phyloP scores from a whole-genome alignment of 2,113 vertebrate species.

The Sinocyclocheilus anshuiensis region DNA sequence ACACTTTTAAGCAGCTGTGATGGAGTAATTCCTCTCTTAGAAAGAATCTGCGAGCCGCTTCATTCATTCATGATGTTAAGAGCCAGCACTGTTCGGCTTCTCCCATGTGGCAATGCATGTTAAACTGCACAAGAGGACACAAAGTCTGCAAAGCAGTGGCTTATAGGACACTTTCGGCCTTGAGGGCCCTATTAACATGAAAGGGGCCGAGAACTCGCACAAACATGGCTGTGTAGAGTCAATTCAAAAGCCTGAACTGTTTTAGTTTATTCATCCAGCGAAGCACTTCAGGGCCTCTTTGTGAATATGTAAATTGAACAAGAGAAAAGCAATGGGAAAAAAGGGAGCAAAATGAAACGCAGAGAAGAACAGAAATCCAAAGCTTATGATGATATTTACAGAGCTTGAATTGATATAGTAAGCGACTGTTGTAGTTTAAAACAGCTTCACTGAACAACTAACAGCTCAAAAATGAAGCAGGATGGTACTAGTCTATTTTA shows the following conservation, averaged over 20 bases:
- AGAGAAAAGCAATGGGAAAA: not conserved
- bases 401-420: not conserved
- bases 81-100: slow-evolving; percentile 37
- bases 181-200: slow-evolving; percentile 34
- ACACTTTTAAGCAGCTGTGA: not conserved
- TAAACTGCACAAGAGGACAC: not conserved
- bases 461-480: not conserved
- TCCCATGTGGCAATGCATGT: slow-evolving; percentile 37
- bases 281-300: slow-evolving; percentile 20
- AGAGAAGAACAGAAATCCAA: not conserved
- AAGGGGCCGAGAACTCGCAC: slow-evolving; percentile 14
- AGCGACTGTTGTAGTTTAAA: not conserved
- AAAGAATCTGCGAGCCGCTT: slow-evolving; percentile 1
- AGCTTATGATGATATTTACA: slow-evolving; percentile 34
- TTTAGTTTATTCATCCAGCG: slow-evolving; percentile 18
- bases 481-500: not conserved
- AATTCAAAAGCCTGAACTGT: slow-evolving; percentile 31
- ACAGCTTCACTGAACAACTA: not conserved
- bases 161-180: slow-evolving; percentile 28
- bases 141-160: slow-evolving; percentile 18
- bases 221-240: slow-evolving; percentile 14
- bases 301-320: slow-evolving; percentile 28
- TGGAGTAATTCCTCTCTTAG: not conserved
- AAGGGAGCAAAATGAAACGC: slow-evolving; percentile 2
- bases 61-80: slow-evolving; percentile 35